A percentile compares a stretch with the other conserved stretches of the same genome.
Conservation (phyloP, 2,888 invertebrate species). For the Cryptus viduatorius region DNA sequence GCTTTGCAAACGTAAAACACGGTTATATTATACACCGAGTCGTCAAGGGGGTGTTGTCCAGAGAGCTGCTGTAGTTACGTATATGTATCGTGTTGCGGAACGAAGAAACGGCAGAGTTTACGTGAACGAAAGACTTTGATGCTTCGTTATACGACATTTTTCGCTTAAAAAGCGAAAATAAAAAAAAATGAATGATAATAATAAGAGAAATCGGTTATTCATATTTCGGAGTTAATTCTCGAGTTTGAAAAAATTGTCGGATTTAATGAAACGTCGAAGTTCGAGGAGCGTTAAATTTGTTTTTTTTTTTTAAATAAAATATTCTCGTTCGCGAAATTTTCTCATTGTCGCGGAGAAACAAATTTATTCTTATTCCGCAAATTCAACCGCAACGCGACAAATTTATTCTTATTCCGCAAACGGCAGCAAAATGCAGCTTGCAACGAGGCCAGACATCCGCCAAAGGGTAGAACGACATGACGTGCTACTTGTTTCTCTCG, state of each 20-base stretch:
- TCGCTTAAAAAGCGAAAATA: not conserved
- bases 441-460: too few species aligned
- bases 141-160: not conserved
- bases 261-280: too few species aligned
- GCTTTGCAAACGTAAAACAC: conserved; percentile 48
- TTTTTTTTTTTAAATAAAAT: not conserved
- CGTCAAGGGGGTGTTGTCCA: conserved; percentile 18
- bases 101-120: not conserved
- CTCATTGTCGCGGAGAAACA: not conserved
- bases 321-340: not conserved
- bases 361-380: not conserved
- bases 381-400: not conserved
- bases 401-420: not conserved
- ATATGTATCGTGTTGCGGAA: conserved; percentile 4
- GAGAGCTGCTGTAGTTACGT: not conserved
- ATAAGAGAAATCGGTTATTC: too few species aligned
- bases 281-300: not conserved
- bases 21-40: conserved; percentile 33
- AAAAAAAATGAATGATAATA: not conserved
- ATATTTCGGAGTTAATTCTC: too few species aligned
- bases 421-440: not conserved
- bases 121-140: not conserved
- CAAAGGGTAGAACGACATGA: not conserved
- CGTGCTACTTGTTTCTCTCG: not conserved
- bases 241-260: too few species aligned